Conservation (phyloP, 2,797 vertebrate genomes). For the Sebastes variabilis region DNA sequence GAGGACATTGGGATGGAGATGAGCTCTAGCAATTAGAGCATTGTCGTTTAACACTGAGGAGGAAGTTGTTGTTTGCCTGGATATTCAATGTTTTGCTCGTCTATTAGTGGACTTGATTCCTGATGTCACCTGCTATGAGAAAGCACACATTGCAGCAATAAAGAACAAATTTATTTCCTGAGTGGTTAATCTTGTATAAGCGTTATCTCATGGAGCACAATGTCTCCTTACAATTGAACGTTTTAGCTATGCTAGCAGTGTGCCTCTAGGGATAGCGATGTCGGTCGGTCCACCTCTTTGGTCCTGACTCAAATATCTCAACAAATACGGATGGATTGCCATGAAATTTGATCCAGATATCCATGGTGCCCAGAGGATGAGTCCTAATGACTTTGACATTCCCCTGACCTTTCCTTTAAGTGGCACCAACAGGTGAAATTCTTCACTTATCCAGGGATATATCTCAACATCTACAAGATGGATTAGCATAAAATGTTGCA, state of each 20-base stretch:
- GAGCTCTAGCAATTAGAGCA: constrained; percentile 49
- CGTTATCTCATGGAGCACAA: neutral
- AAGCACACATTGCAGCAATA: neutral
- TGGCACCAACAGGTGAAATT: neutral
- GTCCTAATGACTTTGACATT: neutral
- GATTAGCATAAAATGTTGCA: neutral
- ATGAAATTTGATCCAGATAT: neutral
- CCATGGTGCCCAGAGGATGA: neutral
- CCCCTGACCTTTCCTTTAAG: neutral
- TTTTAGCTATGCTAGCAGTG: neutral
- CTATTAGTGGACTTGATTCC: neutral
- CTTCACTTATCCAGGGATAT: neutral
- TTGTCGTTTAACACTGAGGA: constrained; percentile 48
- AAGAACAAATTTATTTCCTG: neutral
- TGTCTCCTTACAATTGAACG: neutral
- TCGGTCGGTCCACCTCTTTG: neutral
- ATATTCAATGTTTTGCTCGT: neutral
- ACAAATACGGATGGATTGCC: neutral
- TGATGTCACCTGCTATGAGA: constrained; percentile 4
- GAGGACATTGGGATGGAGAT: constrained; percentile 57
- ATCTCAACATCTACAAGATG: neutral
- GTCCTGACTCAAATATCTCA: neutral
- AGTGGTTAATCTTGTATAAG: neutral
- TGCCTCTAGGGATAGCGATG: neutral
- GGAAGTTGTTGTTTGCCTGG: neutral